A percentile compares a stretch with the other conserved stretches of the same genome.
Conservation (phyloP, 1,140 invertebrate genomes). For the Asobara japonica region DNA sequence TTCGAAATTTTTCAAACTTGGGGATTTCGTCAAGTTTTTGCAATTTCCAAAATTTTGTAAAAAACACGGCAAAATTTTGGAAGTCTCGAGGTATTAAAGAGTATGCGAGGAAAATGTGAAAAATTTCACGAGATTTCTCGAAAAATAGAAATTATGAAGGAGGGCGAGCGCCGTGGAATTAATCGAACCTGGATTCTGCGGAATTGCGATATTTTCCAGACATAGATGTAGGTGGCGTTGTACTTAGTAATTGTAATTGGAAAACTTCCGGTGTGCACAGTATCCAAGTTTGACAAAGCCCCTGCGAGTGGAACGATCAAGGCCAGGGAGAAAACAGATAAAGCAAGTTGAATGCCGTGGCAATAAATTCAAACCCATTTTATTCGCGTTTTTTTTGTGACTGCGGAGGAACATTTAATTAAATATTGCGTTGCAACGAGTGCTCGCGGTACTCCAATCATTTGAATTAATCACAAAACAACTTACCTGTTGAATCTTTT, state of each 20-base stretch:
- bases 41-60: not conserved
- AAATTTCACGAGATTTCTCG: no score
- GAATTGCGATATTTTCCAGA: conserved; percentile 10
- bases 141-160: no score
- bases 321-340: conserved; percentile 11
- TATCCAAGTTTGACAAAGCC: conserved; percentile 19
- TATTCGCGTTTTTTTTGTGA: not conserved
- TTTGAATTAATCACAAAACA: conserved; percentile 4
- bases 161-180: no score
- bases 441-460: not conserved
- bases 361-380: conserved; percentile 2
- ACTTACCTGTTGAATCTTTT: no score
- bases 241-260: conserved; percentile 44
- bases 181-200: not conserved
- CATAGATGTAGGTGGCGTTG: not conserved
- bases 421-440: not conserved
- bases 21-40: no score
- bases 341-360: not conserved
- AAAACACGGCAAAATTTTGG: no score
- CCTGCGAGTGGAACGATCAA: not conserved
- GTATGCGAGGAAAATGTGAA: no score
- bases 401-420: not conserved
- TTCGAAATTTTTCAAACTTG: not conserved
- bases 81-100: no score
- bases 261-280: conserved; percentile 43